phyloP scores from a whole-genome alignment of 2,113 vertebrate genomes.

The Microcebus lehilahytsara region DNA sequence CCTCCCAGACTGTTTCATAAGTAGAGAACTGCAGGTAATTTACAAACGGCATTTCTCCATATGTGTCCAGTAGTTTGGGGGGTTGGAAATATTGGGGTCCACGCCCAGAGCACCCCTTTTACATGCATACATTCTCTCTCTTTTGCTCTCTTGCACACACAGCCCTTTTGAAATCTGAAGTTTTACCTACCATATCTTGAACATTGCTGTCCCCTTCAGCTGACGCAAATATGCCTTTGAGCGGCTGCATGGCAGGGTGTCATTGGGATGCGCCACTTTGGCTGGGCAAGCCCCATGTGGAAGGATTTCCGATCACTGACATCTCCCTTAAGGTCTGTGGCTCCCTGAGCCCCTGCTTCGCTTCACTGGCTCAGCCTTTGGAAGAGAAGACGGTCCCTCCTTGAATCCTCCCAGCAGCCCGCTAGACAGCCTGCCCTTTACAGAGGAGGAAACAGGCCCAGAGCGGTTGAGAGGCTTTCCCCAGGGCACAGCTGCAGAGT shows the following conservation, averaged over 20 bases:
- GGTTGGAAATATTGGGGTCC: not conserved
- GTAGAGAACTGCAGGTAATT: not conserved
- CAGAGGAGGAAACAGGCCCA: not conserved
- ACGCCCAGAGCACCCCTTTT: not conserved
- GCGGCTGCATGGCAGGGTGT: not conserved
- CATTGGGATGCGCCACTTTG: rapidly evolving
- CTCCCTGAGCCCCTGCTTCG: not conserved
- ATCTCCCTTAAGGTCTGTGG: not conserved
- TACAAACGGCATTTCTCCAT: not conserved
- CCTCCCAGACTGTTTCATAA: not conserved
- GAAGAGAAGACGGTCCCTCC: not conserved
- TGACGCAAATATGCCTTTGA: not conserved
- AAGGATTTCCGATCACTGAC: not conserved
- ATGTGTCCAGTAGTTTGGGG: not conserved
- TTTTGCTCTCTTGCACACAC: not conserved
- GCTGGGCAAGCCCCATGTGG: not conserved
- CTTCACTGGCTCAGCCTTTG: not conserved
- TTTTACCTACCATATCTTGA: not conserved
- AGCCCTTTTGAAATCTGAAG: not conserved
- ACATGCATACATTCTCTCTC: not conserved
- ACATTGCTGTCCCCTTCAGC: not conserved
- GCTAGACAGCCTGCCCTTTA: not conserved
- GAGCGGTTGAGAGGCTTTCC: not conserved
- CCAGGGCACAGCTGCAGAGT: not conserved
- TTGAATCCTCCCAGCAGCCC: not conserved